phyloP scores from a whole-genome alignment of 2,797 vertebrate genomes.

The Gallinago nigripennis region DNA sequence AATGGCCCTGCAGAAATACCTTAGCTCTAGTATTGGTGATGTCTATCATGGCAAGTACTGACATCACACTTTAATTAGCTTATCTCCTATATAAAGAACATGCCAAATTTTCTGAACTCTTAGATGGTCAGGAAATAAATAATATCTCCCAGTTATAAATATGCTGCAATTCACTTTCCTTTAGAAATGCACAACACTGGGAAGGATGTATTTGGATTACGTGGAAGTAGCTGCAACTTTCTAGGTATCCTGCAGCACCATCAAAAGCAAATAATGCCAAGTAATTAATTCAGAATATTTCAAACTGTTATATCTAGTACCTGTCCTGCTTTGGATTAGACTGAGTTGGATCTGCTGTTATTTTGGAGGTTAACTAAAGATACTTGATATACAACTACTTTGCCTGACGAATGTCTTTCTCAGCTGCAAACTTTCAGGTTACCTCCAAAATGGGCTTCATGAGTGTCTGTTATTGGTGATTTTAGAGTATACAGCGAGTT shows the following conservation, averaged over 20 bases:
- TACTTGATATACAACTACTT: background rate
- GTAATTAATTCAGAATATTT: background rate
- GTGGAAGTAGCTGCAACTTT: background rate
- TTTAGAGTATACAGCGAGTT: background rate
- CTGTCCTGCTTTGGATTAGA: background rate
- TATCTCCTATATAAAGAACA: background rate
- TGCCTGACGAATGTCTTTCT: background rate
- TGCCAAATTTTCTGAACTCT: background rate
- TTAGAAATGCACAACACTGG: background rate
- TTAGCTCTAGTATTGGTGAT: background rate
- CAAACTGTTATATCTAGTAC: background rate
- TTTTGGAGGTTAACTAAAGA: background rate
- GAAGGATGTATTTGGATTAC: background rate
- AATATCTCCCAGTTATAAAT: background rate
- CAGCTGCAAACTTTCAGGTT: background rate
- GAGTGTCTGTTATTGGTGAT: background rate
- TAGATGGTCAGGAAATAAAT: background rate
- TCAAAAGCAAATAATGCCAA: background rate
- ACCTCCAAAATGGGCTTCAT: background rate
- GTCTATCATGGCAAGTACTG: background rate
- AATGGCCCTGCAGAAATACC: background rate
- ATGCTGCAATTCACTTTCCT: background rate
- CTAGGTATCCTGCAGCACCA: background rate
- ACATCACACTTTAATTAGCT: background rate
- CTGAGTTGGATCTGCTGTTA: background rate